Percentiles rank a stretch among this genome's conserved stretches.
phyloP scores from a whole-genome alignment of 2,113 vertebrate species.

The Poeciliopsis prolifica region DNA sequence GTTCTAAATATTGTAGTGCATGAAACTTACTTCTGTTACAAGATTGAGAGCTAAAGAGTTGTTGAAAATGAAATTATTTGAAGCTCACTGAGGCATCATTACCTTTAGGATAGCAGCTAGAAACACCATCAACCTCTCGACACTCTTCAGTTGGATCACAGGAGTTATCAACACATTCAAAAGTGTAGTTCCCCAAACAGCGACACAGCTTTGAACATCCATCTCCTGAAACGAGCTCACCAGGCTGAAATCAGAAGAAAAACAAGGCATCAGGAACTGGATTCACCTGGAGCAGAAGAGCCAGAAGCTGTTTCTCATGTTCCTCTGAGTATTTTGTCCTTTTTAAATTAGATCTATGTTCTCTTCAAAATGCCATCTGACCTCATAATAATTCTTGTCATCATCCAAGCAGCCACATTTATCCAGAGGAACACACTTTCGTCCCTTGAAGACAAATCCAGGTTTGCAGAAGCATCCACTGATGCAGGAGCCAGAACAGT shows the following conservation, averaged over 20 bases:
- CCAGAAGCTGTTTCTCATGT: background rate
- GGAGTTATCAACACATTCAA: conserved; percentile 78
- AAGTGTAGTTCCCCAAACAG: conserved; percentile 80
- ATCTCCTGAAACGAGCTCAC: conserved; percentile 76
- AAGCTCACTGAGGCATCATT: background rate
- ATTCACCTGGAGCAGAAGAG: too few relatives aligned
- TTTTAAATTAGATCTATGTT: background rate
- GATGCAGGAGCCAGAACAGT: conserved; percentile 74
- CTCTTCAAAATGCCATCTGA: conserved; percentile 37
- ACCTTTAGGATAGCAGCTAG: conserved; percentile 83
- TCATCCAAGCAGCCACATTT: conserved; percentile 81
- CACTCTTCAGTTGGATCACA: conserved; percentile 80
- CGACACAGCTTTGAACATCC: conserved; percentile 79
- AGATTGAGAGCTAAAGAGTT: background rate
- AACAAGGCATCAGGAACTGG: background rate
- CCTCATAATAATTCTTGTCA: conserved; percentile 81
- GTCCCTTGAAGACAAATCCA: conserved; percentile 78
- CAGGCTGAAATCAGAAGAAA: conserved; percentile 66
- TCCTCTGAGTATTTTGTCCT: too few relatives aligned
- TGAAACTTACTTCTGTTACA: background rate
- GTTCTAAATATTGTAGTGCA: background rate
- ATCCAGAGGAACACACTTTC: conserved; percentile 75
- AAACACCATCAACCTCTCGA: conserved; percentile 69
- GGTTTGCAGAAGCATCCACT: conserved; percentile 83
- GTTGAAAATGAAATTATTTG: background rate